These are phyloP conservation scores for Bagarius yarrelli DNA, from an alignment of 2,113 vertebrate species.

Conservation along the genomic window DNA sequence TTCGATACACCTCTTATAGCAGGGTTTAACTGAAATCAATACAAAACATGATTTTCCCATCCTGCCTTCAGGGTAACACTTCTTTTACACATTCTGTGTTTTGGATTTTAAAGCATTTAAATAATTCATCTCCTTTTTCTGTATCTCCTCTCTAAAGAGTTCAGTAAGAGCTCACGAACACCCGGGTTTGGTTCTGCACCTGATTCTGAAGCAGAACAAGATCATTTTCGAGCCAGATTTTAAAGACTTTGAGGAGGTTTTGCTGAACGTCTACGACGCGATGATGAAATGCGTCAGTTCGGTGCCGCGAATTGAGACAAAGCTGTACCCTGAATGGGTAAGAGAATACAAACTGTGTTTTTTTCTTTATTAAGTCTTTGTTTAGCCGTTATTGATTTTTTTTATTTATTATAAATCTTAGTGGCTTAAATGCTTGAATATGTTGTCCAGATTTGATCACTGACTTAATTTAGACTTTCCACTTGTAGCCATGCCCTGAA, in stretches of 20 bases:
- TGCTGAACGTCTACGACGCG: constrained; percentile 75
- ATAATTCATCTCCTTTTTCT: background rate
- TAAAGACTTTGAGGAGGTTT: constrained; percentile 66
- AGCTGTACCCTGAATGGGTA: constrained; percentile 80
- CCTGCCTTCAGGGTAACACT: background rate
- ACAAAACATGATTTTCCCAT: background rate
- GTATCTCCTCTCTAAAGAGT: constrained; percentile 59
- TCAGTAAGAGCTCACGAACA: constrained; percentile 73
- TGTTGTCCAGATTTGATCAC: no score
- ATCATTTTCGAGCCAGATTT: constrained; percentile 83
- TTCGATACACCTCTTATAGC: no score
- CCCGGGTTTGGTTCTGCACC: constrained; percentile 78
- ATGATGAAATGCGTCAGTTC: constrained; percentile 78
- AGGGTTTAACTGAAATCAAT: no score
- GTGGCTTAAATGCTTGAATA: no score
- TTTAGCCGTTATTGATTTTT: no score
- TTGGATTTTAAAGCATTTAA: background rate
- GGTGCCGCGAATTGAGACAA: constrained; percentile 82
- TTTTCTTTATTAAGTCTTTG: no score
- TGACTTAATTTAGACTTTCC: background rate
- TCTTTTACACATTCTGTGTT: background rate
- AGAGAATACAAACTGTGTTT: constrained; percentile 41
- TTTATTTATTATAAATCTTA: no score
- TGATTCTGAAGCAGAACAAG: constrained; percentile 71
- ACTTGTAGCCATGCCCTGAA: constrained; percentile 62